Base-by-base conservation (phyloP, 2,797 vertebrate genomes). In the Apodemus agrarius region DNA sequence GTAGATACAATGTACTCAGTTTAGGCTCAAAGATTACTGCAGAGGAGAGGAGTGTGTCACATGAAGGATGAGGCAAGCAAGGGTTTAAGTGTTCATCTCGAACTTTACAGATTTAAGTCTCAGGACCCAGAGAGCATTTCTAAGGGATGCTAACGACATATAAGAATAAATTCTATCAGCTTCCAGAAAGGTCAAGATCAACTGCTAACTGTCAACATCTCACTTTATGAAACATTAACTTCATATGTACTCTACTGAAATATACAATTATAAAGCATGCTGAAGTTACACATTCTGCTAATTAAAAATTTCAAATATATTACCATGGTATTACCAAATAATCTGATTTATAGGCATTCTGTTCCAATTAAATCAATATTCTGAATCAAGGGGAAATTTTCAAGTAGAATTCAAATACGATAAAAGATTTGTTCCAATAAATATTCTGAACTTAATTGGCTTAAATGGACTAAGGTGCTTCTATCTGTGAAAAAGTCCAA, bases 401-500 rank as follows among this genome's bases (percentile, higher is more conserved):
- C 98, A 97, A 99, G 97, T 49, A 96, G 54, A 98, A 98, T 97
- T 97, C 97, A 98, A 97, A 96, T 40, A 98, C 92, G 98, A 98
- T 98, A 97, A 97, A 97, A 94, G 96, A 98, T 98, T 96, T 96
- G 96, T 96, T 98, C 97, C 97, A 97, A 98, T 98, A 98, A 99
- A 98, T 98, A 98, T 97, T 98, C 97, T 98, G 98, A 98, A 99
- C 98, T 95, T 98, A 98, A 99, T 96, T 98, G 98, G 98, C 79
- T 98, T 98, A 98, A 99, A 99, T 98, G 98, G 98, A 98, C 96
- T 93, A 98, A 98, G 99, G 99, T 99, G 98, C 98, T 99, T 97
- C 96, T 98, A 99, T 99, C 98, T 98, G 99, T 99, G 96, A 99
- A 99, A 99, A 99, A 99, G 99, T 99, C 99, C 99, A 99, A 99